Conservation (phyloP, 2,888 invertebrate genomes). For the Sinelater perroti region DNA sequence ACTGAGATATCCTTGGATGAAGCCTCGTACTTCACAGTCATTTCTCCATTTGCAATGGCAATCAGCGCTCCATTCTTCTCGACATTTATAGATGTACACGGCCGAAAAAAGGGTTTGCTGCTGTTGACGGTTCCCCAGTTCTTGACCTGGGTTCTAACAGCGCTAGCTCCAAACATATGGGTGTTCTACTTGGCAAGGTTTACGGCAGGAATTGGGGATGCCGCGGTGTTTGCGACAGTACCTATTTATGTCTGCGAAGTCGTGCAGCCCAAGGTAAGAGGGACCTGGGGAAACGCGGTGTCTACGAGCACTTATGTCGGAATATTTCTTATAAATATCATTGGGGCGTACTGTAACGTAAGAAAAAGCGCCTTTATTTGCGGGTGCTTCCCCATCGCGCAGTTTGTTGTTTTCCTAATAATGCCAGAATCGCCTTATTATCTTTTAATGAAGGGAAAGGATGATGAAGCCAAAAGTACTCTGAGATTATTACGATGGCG, state of each 20-base stretch:
- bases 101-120: constrained; percentile 44
- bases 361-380: constrained; percentile 39
- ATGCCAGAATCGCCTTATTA: constrained; percentile 56
- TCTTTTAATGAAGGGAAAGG: constrained; percentile 47
- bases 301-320: constrained; percentile 44
- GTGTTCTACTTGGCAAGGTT: constrained; percentile 50
- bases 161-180: constrained; percentile 45
- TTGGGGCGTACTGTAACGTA: constrained; percentile 46
- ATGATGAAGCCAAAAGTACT: constrained; percentile 45
- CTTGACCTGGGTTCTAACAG: constrained; percentile 45
- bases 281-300: constrained; percentile 50
- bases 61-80: constrained; percentile 33
- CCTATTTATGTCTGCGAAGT: constrained; percentile 52
- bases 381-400: constrained; percentile 42
- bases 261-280: constrained; percentile 49
- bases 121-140: constrained; percentile 48
- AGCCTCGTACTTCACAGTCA: constrained; percentile 43
- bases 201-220: constrained; percentile 48
- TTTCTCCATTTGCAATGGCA: constrained; percentile 40
- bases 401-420: constrained; percentile 42
- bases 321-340: constrained; percentile 46
- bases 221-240: constrained; percentile 43
- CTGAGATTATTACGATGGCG: constrained; percentile 47
- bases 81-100: constrained; percentile 39
- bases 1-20: constrained; percentile 37